Conservation (phyloP, 2,888 invertebrate species). For the Gandaritis pyraliata region DNA sequence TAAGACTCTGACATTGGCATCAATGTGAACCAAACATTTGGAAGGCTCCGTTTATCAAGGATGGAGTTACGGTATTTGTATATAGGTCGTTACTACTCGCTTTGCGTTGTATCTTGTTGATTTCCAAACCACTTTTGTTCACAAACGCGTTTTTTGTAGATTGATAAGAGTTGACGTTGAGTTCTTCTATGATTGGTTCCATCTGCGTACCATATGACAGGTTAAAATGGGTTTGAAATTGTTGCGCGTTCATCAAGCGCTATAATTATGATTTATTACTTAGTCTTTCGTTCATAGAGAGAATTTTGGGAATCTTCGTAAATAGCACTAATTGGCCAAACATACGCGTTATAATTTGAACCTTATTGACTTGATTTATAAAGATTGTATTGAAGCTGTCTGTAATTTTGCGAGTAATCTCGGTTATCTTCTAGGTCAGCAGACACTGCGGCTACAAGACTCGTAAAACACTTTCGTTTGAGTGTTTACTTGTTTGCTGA, state of each 20-base stretch:
- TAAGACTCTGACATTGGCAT: constrained; percentile 16
- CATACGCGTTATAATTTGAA: constrained; percentile 24
- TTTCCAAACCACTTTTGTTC: constrained; percentile 75
- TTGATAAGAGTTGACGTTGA: constrained; percentile 46
- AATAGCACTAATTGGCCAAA: constrained; percentile 34
- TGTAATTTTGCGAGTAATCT: constrained; percentile 22
- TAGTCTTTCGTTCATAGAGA: constrained; percentile 42
- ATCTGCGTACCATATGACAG: constrained; percentile 44
- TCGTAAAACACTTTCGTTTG: constrained; percentile 27
- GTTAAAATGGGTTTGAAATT: constrained; percentile 36
- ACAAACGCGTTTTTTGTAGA: constrained; percentile 61
- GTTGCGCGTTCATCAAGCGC: constrained; percentile 37
- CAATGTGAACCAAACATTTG: constrained; percentile 50
- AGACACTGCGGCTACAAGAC: constrained; percentile 22
- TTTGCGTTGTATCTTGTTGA: constrained; percentile 73
- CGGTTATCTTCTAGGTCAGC: constrained; percentile 23
- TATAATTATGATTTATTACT: constrained; percentile 44
- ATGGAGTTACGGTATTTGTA: constrained; percentile 62
- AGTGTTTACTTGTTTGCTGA: constrained; percentile 22
- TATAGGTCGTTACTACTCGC: constrained; percentile 69
- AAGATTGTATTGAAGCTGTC: constrained; percentile 2
- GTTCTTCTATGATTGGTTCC: constrained; percentile 43
- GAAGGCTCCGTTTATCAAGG: constrained; percentile 45
- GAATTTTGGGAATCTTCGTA: constrained; percentile 28
- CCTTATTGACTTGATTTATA: constrained; percentile 23